phyloP scores from a whole-genome alignment of 2,888 invertebrate species.

The Rhamphomyia laevipes region DNA sequence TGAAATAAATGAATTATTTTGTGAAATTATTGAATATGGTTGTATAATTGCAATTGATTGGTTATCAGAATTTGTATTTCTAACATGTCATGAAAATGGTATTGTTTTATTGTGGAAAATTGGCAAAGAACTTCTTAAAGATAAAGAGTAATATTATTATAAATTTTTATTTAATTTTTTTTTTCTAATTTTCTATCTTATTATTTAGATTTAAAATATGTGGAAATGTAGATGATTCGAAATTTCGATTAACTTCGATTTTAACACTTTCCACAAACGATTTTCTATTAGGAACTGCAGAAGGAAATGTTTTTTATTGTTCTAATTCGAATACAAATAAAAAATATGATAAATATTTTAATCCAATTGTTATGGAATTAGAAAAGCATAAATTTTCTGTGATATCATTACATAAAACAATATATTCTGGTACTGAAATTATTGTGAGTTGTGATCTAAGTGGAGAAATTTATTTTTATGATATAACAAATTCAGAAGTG shows the following conservation, averaged over 20 bases:
- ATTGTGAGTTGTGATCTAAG: conserved; percentile 34
- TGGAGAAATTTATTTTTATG: conserved; percentile 32
- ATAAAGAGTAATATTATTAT: conserved; percentile 29
- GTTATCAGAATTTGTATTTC: conserved; percentile 24
- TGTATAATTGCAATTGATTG: conserved; percentile 31
- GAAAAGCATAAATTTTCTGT: conserved; percentile 31
- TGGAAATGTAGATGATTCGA: background rate
- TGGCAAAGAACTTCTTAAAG: conserved; percentile 21
- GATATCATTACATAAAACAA: conserved; percentile 22
- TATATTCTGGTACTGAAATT: conserved; percentile 20
- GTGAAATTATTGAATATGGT: conserved; percentile 24
- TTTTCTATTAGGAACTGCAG: conserved; percentile 30
- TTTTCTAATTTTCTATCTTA: background rate
- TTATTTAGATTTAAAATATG: conserved; percentile 10
- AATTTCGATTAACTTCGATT: conserved; percentile 19
- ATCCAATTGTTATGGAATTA: conserved; percentile 17
- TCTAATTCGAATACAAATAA: conserved; percentile 18
- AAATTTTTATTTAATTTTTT: conserved; percentile 6
- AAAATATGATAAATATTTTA: conserved; percentile 17
- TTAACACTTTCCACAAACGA: conserved; percentile 22
- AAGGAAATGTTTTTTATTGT: conserved; percentile 31
- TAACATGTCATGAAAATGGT: conserved; percentile 30
- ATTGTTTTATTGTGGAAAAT: conserved; percentile 29
- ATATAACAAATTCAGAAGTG: conserved; percentile 24
- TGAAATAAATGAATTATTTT: conserved; percentile 26